These are phyloP conservation scores for Lepidonotus clava DNA, from an alignment of 2,888 invertebrate genomes.

Conservation along the genomic window DNA sequence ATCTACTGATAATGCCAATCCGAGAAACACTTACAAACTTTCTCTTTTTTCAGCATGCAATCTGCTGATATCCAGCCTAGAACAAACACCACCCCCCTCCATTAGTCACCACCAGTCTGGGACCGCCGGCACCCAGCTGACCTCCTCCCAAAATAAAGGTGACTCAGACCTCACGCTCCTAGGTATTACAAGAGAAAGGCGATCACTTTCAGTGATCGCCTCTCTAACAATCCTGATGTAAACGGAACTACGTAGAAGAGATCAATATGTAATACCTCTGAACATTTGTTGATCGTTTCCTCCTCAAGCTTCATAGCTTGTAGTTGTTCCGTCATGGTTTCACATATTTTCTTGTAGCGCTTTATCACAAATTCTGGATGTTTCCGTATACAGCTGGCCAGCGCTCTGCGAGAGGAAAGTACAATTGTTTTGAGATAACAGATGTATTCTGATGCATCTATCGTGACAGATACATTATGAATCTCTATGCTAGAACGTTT, in stretches of 20 bases:
- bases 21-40: no score
- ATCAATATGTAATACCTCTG: no score
- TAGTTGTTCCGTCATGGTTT: not conserved
- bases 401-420: not conserved
- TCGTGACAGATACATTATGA: not conserved
- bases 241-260: no score
- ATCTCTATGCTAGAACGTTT: not conserved
- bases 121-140: not conserved
- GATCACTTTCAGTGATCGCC: not conserved
- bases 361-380: not conserved
- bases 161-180: not conserved
- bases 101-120: not conserved
- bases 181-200: not conserved
- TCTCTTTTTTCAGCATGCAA: no score
- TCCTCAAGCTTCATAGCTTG: not conserved
- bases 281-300: not conserved
- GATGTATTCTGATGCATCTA: not conserved
- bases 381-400: conserved; percentile 1
- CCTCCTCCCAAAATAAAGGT: not conserved
- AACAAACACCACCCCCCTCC: no score
- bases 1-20: no score
- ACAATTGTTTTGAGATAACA: not conserved
- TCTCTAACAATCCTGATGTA: no score
- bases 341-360: not conserved
- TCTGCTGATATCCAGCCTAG: no score